Evolutionary conservation across 2,113 vertebrate species (phyloP).

Genomic region (Platichthys stellatus): DNA sequence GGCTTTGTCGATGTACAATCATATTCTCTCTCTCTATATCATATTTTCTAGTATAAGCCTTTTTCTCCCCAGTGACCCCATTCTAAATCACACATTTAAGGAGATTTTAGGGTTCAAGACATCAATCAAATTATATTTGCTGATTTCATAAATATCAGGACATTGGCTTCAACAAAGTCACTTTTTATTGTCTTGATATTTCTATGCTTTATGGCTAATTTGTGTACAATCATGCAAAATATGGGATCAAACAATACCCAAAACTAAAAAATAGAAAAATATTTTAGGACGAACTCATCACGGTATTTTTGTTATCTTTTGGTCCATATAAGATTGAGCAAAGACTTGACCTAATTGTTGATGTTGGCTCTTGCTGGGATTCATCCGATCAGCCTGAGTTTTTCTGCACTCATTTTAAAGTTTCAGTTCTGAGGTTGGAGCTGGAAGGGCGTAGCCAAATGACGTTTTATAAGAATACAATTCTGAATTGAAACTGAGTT

Average conservation of each 20-base stretch:
- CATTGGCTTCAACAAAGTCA: not conserved
- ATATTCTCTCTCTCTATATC: not conserved
- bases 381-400: not conserved
- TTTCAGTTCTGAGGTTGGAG: not conserved
- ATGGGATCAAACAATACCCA: no score
- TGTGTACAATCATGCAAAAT: not conserved
- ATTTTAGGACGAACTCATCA: not conserved
- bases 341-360: not conserved
- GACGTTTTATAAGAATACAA: not conserved
- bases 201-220: not conserved
- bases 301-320: not conserved
- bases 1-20: not conserved
- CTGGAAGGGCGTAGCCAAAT: constrained; percentile 44
- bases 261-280: not conserved
- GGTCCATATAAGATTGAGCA: no score
- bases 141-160: not conserved
- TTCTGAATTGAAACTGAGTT: no score
- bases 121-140: not conserved
- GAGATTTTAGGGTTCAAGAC: not conserved
- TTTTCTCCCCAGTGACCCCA: not conserved
- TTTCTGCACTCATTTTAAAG: not conserved
- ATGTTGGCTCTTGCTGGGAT: no score
- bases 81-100: not conserved
- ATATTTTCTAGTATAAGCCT: not conserved
- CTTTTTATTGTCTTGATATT: not conserved